Conservation (phyloP, 2,888 invertebrate genomes). For the Tortrix viridana region DNA sequence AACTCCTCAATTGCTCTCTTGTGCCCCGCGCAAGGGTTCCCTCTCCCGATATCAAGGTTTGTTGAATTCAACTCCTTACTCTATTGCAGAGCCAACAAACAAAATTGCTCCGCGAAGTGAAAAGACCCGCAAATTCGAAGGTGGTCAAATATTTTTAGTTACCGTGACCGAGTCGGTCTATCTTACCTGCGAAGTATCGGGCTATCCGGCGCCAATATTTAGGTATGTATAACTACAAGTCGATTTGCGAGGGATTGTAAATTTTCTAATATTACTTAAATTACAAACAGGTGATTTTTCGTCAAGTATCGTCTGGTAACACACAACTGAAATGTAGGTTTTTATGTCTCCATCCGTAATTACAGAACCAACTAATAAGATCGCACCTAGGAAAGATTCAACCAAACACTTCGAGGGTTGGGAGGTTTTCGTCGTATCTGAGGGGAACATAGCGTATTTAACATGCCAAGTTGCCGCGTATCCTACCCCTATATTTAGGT, state of each 20-base stretch:
- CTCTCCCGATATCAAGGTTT: constrained; percentile 88
- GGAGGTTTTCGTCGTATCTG: constrained; percentile 83
- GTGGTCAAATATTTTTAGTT: constrained; percentile 74
- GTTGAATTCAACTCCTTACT: constrained; percentile 58
- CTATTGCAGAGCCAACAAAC: constrained; percentile 87
- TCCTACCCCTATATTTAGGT: constrained; percentile 89
- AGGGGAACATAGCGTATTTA: constrained; percentile 82
- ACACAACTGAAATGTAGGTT: constrained; percentile 13
- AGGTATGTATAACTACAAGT: constrained; percentile 61
- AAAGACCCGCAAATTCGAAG: constrained; percentile 69
- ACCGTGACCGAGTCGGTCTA: constrained; percentile 63
- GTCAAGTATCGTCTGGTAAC: no score
- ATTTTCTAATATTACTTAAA: background rate
- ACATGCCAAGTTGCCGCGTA: constrained; percentile 88
- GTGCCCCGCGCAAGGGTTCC: constrained; percentile 90
- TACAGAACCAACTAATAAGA: constrained; percentile 85
- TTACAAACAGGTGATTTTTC: background rate
- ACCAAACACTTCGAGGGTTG: constrained; percentile 86
- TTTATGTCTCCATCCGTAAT: constrained; percentile 45
- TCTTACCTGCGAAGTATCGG: constrained; percentile 82
- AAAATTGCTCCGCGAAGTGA: constrained; percentile 86
- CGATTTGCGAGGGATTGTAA: background rate
- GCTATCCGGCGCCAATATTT: constrained; percentile 81
- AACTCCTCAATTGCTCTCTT: constrained; percentile 70
- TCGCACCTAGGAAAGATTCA: constrained; percentile 83